Percentiles rank a stretch among this genome's conserved stretches.
These are phyloP conservation scores for Drosophila erecta DNA, from an alignment of 1,140 invertebrate genomes.

Conservation along the genomic window DNA sequence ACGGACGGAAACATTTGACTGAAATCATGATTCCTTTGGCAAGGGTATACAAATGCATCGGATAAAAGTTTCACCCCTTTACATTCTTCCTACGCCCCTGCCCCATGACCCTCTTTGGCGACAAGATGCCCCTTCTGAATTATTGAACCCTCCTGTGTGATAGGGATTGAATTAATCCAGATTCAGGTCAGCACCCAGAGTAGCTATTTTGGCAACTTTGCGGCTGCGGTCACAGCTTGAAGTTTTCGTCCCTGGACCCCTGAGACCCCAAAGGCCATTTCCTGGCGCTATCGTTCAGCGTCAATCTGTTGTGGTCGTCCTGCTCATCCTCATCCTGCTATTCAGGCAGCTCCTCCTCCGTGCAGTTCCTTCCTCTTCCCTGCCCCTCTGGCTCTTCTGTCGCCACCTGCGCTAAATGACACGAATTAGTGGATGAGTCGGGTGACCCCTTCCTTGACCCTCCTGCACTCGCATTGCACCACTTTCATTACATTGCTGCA, in stretches of 20 bases:
- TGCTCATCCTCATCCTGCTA: conserved; percentile 17
- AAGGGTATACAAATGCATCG: not conserved
- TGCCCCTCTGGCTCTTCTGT: conserved; percentile 49
- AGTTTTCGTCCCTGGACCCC: conserved; percentile 25
- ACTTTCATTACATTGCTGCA: conserved; percentile 60
- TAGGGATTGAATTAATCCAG: conserved; percentile 50
- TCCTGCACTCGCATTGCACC: conserved; percentile 14
- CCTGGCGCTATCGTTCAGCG: conserved; percentile 65
- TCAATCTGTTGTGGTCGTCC: conserved; percentile 64
- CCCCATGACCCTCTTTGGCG: conserved; percentile 13
- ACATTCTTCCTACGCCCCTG: not conserved
- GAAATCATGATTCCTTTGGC: too few species aligned
- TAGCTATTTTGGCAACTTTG: conserved; percentile 63
- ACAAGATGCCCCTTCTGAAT: conserved; percentile 26
- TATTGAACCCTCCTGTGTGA: conserved; percentile 35
- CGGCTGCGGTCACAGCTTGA: conserved; percentile 35
- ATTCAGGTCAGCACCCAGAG: conserved; percentile 67
- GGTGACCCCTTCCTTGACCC: conserved; percentile 8
- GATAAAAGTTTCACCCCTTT: not conserved
- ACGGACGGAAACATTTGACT: too few species aligned
- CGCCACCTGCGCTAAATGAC: conserved; percentile 79
- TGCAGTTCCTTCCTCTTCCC: conserved; percentile 5
- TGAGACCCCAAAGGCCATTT: conserved; percentile 51
- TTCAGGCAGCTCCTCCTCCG: conserved; percentile 18
- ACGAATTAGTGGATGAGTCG: conserved; percentile 68